Percentiles rank a stretch among this genome's conserved stretches.
phyloP scores from a whole-genome alignment of 1,140 invertebrate species.

The Aricia agestis region DNA sequence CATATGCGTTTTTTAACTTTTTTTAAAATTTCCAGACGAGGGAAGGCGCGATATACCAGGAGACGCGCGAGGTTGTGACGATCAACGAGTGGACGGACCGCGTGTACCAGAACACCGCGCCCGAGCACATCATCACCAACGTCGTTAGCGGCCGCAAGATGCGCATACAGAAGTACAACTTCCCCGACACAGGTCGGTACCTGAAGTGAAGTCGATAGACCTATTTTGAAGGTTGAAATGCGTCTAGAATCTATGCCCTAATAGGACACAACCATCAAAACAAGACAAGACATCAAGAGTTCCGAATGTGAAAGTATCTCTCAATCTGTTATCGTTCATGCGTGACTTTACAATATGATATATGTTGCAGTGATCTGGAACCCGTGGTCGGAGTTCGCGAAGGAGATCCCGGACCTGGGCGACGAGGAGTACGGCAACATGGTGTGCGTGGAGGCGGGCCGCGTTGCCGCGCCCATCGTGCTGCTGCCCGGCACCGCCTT shows the following conservation, averaged over 20 bases:
- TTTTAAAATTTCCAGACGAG: too few relatives aligned
- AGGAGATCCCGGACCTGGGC: conserved; percentile 94
- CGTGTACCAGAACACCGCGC: conserved; percentile 94
- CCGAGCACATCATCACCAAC: conserved; percentile 94
- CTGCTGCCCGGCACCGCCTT: conserved; percentile 91
- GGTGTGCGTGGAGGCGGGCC: conserved; percentile 95
- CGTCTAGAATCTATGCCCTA: too few relatives aligned
- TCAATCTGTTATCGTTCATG: too few relatives aligned
- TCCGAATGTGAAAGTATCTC: too few relatives aligned
- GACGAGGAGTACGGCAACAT: conserved; percentile 97
- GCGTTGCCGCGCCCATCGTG: conserved; percentile 90
- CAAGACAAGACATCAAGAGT: too few relatives aligned
- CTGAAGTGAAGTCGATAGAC: too few relatives aligned
- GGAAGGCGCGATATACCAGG: conserved; percentile 88
- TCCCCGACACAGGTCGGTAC: conserved; percentile 87
- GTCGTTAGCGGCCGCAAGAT: conserved; percentile 94
- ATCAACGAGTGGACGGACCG: conserved; percentile 95
- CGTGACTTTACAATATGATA: neutral
- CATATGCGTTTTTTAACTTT: too few relatives aligned
- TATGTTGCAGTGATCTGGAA: conserved; percentile 90
- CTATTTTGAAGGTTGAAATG: too few relatives aligned
- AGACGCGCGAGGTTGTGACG: conserved; percentile 91
- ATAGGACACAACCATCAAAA: too few relatives aligned
- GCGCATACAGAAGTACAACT: conserved; percentile 94
- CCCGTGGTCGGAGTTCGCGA: conserved; percentile 94